Conservation (phyloP, 2,797 vertebrate species). For the Myotis findleyi region DNA sequence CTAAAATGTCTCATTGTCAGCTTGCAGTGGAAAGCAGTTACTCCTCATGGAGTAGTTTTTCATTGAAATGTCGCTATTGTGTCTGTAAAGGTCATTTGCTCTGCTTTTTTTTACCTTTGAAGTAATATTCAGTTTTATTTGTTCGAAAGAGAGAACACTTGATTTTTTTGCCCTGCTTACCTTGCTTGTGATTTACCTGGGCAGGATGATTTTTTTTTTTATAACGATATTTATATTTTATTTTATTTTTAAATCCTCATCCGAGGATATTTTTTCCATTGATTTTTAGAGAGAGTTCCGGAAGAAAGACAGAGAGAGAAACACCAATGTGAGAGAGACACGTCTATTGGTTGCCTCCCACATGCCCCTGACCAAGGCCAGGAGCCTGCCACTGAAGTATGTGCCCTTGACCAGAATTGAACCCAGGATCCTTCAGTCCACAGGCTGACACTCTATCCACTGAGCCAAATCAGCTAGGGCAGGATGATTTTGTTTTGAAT, state of each 20-base stretch:
- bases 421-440: too few species aligned
- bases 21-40: slow-evolving; percentile 25
- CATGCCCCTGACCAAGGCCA: too few species aligned
- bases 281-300: too few species aligned
- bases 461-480: background rate
- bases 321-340: too few species aligned
- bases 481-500: slow-evolving; percentile 62
- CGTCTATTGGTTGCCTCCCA: too few species aligned
- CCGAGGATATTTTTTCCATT: too few species aligned
- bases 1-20: slow-evolving; percentile 67
- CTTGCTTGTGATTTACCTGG: slow-evolving; percentile 57
- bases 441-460: too few species aligned
- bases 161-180: slow-evolving; percentile 53
- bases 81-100: slow-evolving; percentile 70
- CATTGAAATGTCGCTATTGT: slow-evolving; percentile 63
- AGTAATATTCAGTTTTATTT: slow-evolving; percentile 76
- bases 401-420: too few species aligned
- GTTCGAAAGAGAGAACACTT: slow-evolving; percentile 52
- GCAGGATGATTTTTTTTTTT: slow-evolving; percentile 59
- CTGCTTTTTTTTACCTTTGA: slow-evolving; percentile 68
- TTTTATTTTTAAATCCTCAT: too few species aligned
- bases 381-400: too few species aligned
- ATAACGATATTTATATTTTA: too few species aligned
- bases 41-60: slow-evolving; percentile 25
- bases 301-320: too few species aligned